Evolutionary conservation across 2,888 invertebrate species (phyloP).

Genomic region (Aphidius colemani): DNA sequence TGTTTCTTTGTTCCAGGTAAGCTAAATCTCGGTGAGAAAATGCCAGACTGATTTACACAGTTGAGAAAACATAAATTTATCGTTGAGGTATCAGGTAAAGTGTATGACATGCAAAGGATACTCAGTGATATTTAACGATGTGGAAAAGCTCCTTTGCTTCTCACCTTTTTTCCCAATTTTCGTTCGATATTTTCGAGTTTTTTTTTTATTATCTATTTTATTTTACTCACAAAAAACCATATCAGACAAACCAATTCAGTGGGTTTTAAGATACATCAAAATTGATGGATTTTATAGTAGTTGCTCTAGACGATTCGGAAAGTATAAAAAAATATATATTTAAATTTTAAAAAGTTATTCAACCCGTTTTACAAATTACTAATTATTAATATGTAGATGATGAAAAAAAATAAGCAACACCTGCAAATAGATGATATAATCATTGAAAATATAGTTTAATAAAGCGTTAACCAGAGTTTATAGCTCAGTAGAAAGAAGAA

Average conservation of each 20-base stretch:
- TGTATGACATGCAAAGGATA: conserved; percentile 6
- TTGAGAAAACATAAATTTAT: conserved; percentile 34
- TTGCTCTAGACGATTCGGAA: too few species aligned
- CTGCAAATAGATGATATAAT: too few species aligned
- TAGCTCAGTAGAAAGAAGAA: conserved; percentile 18
- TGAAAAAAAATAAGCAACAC: too few species aligned
- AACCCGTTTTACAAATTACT: too few species aligned
- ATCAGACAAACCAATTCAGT: neutral
- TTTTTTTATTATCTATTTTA: conserved; percentile 1
- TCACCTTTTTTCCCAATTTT: conserved; percentile 33
- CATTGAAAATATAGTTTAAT: conserved; percentile 39
- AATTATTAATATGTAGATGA: too few species aligned
- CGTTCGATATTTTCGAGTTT: conserved; percentile 28
- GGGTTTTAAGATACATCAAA: neutral
- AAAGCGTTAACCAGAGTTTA: conserved; percentile 38
- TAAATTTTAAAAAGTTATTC: too few species aligned
- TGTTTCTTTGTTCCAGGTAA: conserved; percentile 38
- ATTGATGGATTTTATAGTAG: conserved; percentile 1
- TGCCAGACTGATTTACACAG: conserved; percentile 27
- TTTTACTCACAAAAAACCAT: neutral
- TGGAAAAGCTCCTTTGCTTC: conserved; percentile 43
- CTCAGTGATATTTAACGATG: conserved; percentile 40
- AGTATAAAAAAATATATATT: too few species aligned
- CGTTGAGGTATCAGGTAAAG: conserved; percentile 34
- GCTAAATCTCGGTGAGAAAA: conserved; percentile 32